phyloP scores from a whole-genome alignment of 2,113 vertebrate genomes.

The Ictalurus punctatus region DNA sequence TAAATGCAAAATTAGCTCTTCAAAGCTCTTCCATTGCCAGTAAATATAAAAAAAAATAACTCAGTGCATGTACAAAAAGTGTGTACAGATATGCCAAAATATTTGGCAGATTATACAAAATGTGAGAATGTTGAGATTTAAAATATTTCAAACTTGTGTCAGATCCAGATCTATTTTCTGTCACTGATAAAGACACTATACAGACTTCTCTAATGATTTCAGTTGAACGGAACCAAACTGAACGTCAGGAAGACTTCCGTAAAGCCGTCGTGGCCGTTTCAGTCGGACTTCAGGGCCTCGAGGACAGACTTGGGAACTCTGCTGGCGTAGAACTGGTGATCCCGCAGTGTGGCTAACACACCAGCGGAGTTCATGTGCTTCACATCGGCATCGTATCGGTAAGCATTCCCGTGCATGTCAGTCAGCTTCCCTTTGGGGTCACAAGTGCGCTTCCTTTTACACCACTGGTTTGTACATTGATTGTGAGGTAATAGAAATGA shows the following conservation, averaged over 20 bases:
- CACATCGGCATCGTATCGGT: slow-evolving; percentile 85
- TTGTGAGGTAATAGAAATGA: not conserved
- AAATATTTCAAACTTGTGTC: not conserved
- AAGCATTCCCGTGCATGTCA: slow-evolving; percentile 86
- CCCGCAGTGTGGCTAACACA: slow-evolving; percentile 85
- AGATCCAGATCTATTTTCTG: not conserved
- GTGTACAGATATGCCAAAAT: not conserved
- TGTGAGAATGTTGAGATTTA: not conserved
- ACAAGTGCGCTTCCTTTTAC: not conserved
- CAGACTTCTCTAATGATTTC: not conserved
- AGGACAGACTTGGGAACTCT: slow-evolving; percentile 85
- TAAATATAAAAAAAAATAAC: not conserved
- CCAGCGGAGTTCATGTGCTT: slow-evolving; percentile 96
- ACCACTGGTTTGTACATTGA: not conserved
- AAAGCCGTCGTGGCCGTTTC: slow-evolving; percentile 20
- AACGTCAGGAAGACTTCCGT: not conserved
- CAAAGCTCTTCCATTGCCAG: not conserved
- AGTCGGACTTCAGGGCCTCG: slow-evolving; percentile 72
- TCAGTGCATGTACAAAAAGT: not conserved
- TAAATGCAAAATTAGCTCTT: not conserved
- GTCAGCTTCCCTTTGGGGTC: slow-evolving; percentile 86
- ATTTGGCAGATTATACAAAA: not conserved
- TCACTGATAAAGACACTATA: not conserved
- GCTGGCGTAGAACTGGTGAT: slow-evolving; percentile 87
- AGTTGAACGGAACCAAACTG: not conserved